Evolutionary conservation across 2,113 vertebrate genomes (phyloP).

Genomic region (Isichthys henryi): DNA sequence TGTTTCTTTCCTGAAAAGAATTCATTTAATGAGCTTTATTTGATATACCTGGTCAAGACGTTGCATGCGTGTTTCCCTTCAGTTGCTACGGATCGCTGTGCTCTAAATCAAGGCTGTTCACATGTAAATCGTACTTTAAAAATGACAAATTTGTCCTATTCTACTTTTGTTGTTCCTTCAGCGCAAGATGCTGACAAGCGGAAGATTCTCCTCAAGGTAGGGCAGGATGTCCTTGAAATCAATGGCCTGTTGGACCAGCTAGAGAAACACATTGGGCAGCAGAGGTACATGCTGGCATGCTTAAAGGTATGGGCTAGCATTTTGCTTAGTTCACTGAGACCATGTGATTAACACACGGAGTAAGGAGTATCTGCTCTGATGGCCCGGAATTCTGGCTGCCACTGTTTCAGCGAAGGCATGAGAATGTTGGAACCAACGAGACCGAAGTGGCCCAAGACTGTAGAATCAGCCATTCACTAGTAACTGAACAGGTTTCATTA

Average conservation of each 20-base stretch:
- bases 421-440: neutral
- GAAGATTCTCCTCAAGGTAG: conserved; percentile 43
- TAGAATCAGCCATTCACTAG: neutral
- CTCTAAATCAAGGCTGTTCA: neutral
- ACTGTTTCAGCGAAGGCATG: neutral
- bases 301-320: conserved; percentile 48
- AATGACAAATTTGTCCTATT: neutral
- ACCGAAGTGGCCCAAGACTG: neutral
- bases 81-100: neutral
- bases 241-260: conserved; percentile 51
- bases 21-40: neutral
- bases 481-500: neutral
- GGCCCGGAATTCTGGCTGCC: neutral
- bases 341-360: neutral
- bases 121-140: neutral
- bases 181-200: conserved; percentile 49
- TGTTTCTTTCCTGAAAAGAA: neutral
- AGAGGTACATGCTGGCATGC: conserved; percentile 46
- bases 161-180: conserved; percentile 23
- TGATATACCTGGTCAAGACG: neutral
- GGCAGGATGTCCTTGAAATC: conserved; percentile 44
- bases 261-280: conserved; percentile 43
- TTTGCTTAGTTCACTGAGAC: neutral
- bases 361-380: neutral
- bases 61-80: neutral